These are phyloP conservation scores for Agrochola circellaris DNA, from an alignment of 2,888 invertebrate species.

Conservation along the genomic window DNA sequence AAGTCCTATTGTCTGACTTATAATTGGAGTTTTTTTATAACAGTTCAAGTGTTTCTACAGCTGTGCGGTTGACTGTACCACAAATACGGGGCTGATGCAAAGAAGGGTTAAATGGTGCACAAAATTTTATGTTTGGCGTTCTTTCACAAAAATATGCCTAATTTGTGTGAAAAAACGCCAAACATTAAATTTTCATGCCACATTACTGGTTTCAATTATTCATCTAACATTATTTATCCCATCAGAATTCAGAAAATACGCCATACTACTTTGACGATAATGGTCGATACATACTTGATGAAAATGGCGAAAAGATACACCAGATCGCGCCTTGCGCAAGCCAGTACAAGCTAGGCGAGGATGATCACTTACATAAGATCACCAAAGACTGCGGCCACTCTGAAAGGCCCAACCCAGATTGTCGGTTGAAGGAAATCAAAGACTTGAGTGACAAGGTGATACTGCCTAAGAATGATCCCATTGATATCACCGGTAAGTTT, in stretches of 20 bases:
- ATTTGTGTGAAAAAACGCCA: no score
- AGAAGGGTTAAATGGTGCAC: no score
- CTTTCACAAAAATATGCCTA: background rate
- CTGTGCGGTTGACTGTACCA: no score
- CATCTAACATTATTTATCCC: background rate
- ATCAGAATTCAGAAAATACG: slow-evolving; percentile 67
- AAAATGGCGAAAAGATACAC: slow-evolving; percentile 75
- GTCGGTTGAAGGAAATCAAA: slow-evolving; percentile 69
- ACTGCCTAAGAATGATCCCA: slow-evolving; percentile 69
- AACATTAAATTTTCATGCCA: no score
- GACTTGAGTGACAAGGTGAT: slow-evolving; percentile 68
- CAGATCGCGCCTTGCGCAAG: slow-evolving; percentile 79
- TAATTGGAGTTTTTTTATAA: no score
- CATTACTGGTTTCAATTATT: no score
- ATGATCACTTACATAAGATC: slow-evolving; percentile 70
- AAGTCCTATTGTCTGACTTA: no score
- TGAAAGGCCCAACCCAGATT: slow-evolving; percentile 65
- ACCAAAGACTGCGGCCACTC: slow-evolving; percentile 79
- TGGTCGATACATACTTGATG: slow-evolving; percentile 76
- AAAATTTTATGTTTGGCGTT: no score
- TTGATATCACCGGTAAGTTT: slow-evolving; percentile 74
- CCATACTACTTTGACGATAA: slow-evolving; percentile 76
- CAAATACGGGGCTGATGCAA: no score
- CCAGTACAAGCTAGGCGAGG: slow-evolving; percentile 72
- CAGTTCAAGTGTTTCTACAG: background rate